Evolutionary conservation across 2,888 invertebrate species (phyloP), one percentile per base, ranked within the genome.

Genomic region (Andrena praecox): DNA sequence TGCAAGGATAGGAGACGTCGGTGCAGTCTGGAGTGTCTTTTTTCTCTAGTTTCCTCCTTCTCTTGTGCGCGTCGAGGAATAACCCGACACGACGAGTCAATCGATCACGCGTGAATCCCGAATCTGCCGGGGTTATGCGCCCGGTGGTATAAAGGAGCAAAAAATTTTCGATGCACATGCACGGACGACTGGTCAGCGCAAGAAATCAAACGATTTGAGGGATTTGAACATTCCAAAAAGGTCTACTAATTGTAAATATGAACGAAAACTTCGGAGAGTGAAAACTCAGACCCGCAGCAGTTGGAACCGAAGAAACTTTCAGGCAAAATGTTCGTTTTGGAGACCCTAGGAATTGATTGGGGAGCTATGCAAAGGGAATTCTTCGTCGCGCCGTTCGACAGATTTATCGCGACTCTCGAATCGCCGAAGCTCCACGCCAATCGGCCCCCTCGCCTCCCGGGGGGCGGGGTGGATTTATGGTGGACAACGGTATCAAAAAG

Each of bases 381-480:
- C 48, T 75, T 71, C 29, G 24, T 12, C 16, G 7, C 20, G 31
- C 27, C 33, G 33, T 20, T 62, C 20, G 68, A 60, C 42, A 72
- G 71, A 82, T 82, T 82, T 82, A 80, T 76, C 71, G 72, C 16
- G n/a, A 12, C 42, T 20, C 27, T 59, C 68, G 76, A 76, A 70
- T 71, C 71, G 68, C 42, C 42, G 56, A 56, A 56, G n/a, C 63
- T 27, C 80, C 60, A 54, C n/a, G 24, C 42, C 50, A 59, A 27
- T 42, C 42, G 16, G 5, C 1, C 16, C 12, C 1, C 10, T 24
- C 10, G 27, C 4, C 8, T 31, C 27, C 52, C 59, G 70, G 33
- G 33, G 62, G 24, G 8, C 35, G 35, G n/a, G 66, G 16, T 12
- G 73, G 67, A 83, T 83, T 83, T 77, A 83, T 74, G 54, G 35